These are phyloP conservation scores for Phoeniculus purpureus DNA, from an alignment of 2,797 vertebrate genomes.

Conservation along the genomic window DNA sequence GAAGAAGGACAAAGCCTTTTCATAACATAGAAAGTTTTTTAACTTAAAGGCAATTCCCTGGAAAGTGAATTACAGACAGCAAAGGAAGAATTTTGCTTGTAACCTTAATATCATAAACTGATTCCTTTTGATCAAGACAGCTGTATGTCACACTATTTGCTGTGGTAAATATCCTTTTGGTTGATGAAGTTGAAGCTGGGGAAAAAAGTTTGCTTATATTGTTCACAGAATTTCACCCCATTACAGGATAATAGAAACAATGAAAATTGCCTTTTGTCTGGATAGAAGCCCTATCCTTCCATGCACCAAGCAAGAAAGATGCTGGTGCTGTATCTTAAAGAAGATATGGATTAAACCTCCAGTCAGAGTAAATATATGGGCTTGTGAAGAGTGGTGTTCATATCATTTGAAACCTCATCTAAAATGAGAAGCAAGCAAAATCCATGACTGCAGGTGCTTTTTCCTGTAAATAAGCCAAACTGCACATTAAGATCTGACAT, in stretches of 20 bases:
- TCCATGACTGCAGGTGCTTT: not conserved
- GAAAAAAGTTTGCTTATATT: not conserved
- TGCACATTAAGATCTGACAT: not conserved
- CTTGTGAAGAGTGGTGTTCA: not conserved
- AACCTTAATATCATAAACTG: conserved; percentile 23
- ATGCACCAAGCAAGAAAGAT: not conserved
- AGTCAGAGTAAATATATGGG: not conserved
- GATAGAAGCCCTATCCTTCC: not conserved
- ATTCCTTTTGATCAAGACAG: conserved; percentile 19
- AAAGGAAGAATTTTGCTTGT: conserved; percentile 15
- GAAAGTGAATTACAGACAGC: not conserved
- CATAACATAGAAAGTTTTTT: not conserved
- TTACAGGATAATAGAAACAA: not conserved
- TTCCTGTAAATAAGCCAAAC: not conserved
- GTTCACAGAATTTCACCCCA: conserved; percentile 13
- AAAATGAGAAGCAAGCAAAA: not conserved
- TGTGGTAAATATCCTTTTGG: conserved; percentile 12
- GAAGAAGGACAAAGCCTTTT: conserved; percentile 14
- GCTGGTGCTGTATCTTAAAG: not conserved
- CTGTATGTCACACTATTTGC: not conserved
- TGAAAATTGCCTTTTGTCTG: conserved; percentile 2
- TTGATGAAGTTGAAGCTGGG: not conserved
- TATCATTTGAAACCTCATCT: not conserved
- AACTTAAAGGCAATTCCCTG: conserved; percentile 11
- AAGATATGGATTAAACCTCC: not conserved